Conservation (phyloP, 2,888 invertebrate species). For the Cantharis lateralis region DNA sequence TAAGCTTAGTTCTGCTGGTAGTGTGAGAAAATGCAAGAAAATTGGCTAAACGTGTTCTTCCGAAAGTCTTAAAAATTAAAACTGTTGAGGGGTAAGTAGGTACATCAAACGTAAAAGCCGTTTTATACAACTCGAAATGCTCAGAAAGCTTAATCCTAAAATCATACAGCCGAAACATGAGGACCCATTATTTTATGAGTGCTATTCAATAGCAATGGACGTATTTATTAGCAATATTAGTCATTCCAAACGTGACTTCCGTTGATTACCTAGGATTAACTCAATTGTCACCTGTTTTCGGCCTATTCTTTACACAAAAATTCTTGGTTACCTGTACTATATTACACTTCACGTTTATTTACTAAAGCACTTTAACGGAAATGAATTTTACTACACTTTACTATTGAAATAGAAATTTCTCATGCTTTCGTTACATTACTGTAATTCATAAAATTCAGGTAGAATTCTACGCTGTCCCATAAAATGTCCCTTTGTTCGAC, state of each 20-base stretch:
- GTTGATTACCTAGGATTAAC: slow-evolving; percentile 49
- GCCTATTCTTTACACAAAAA: slow-evolving; percentile 31
- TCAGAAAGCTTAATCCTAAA: background rate
- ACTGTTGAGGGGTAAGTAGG: background rate
- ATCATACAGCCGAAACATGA: background rate
- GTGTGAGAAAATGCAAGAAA: background rate
- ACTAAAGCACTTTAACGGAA: slow-evolving; percentile 25
- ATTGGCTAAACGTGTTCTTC: background rate
- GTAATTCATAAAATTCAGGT: background rate
- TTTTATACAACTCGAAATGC: background rate
- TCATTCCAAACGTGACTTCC: slow-evolving; percentile 55
- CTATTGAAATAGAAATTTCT: slow-evolving; percentile 9
- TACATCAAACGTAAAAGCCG: background rate
- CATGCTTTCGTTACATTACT: background rate
- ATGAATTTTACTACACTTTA: slow-evolving; percentile 20
- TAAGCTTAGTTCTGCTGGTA: background rate
- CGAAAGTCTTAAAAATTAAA: background rate
- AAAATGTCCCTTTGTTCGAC: background rate
- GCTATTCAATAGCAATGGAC: background rate
- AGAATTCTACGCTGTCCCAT: background rate
- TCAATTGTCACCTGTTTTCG: slow-evolving; percentile 48
- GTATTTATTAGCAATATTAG: slow-evolving; percentile 7
- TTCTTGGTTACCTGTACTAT: slow-evolving; percentile 17
- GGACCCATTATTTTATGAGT: background rate
- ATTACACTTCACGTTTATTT: slow-evolving; percentile 30